Base-by-base conservation (phyloP, 2,888 invertebrate genomes). In the Tubulanus polymorphus region DNA sequence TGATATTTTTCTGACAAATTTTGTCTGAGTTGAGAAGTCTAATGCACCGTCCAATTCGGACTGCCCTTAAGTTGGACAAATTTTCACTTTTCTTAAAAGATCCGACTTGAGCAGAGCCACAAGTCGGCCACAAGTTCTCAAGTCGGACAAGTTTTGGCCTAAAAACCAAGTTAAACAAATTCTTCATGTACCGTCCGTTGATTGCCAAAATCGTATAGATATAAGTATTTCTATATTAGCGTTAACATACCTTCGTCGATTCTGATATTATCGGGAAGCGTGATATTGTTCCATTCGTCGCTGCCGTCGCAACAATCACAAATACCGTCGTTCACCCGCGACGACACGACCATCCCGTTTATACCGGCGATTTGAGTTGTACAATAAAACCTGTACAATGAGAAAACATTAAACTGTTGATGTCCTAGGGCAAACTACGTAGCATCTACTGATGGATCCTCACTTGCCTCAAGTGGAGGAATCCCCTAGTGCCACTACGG, bases 241-340 rank as follows among this genome's bases (percentile, higher is more conserved):
- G 6, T 18, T 53, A 18, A 55, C 51, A n/a, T n/a, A n/a, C n/a
- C n/a, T n/a, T n/a, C 46, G 30, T 52, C 29, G 20, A 48, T 20
- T n/a, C 48, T 45, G 18, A 66, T 49, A 47, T 56, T 46, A 48
- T 61, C 46, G 29, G 55, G 37, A 54, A 66, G n/a, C n/a, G 41
- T 23, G 49, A 48, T 30, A 35, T 59, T 35, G 10, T 48, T 45
- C 72, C 87, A 90, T 78, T 92, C 92, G 79, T 92, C 92, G 47
- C 90, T 89, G n/a, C 91, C 91, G 81, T 92, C 92, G 78, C 91
- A 92, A 71, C 93, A 93, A 79, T 93, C 82, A 70, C 81, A 81
- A 48, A 81, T 75, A 10, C 81, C 81, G 67, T 82, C 82, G 66
- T 81, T 81, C 29, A 82, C 82, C 51, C 75, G 68, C 48, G 77